Conservation (phyloP, 2,113 vertebrate genomes). For the Machaerirhynchus nigripectus region DNA sequence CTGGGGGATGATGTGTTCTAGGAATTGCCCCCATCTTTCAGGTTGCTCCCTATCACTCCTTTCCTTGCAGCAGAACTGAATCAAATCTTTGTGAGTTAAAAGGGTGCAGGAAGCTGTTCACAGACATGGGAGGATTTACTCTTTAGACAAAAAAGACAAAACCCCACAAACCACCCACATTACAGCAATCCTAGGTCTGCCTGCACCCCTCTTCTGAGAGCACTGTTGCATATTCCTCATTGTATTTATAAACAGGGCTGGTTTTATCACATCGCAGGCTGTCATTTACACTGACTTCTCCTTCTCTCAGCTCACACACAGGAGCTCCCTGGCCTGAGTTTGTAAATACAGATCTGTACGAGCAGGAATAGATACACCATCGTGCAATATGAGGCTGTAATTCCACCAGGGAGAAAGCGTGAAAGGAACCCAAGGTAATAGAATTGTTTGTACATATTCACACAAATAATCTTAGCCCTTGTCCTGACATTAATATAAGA, state of each 20-base stretch:
- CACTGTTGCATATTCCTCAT: neutral
- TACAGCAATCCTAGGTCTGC: neutral
- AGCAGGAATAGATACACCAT: neutral
- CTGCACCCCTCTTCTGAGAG: neutral
- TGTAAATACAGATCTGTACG: neutral
- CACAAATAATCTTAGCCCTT: slow-evolving; percentile 33
- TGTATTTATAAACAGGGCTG: neutral
- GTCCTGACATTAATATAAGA: slow-evolving; percentile 26
- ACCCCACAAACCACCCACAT: neutral
- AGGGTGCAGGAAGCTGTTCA: neutral
- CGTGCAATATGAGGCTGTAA: neutral
- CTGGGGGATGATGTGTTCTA: neutral
- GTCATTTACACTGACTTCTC: neutral
- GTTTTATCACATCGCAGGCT: neutral
- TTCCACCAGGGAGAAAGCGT: neutral
- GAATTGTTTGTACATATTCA: slow-evolving; percentile 6
- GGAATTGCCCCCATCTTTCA: neutral
- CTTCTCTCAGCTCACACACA: neutral
- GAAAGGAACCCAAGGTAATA: slow-evolving; percentile 28
- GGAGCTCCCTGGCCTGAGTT: neutral
- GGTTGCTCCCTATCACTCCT: neutral
- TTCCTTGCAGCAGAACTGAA: neutral
- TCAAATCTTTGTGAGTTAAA: neutral
- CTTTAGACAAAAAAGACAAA: neutral
- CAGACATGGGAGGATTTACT: neutral